Percentiles rank a stretch among this genome's conserved stretches.
Evolutionary conservation across 1,140 invertebrate species (phyloP).

Genomic region (Drosophila lini): DNA sequence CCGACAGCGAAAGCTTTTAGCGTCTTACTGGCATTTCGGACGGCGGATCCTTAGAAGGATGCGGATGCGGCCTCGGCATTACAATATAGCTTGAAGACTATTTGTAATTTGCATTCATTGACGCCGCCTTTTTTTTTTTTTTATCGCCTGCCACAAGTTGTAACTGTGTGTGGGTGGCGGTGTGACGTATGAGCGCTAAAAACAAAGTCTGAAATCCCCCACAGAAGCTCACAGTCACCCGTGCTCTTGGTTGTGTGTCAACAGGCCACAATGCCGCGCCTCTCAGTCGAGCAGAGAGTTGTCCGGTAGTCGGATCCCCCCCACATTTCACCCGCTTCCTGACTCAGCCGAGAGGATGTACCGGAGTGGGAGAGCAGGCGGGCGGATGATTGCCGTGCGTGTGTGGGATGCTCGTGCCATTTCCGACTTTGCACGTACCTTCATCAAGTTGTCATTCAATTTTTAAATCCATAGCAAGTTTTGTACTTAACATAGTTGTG

Average conservation of each 20-base stretch:
- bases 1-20: slow-evolving; percentile 63
- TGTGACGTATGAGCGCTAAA: slow-evolving; percentile 41
- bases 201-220: slow-evolving; percentile 68
- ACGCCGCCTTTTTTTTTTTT: slow-evolving; percentile 55
- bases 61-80: slow-evolving; percentile 66
- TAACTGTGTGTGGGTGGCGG: slow-evolving; percentile 24
- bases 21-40: slow-evolving; percentile 52
- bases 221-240: slow-evolving; percentile 9
- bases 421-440: slow-evolving; percentile 82
- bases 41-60: slow-evolving; percentile 24
- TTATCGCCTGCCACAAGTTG: slow-evolving; percentile 61
- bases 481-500: slow-evolving; percentile 83
- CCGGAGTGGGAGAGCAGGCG: slow-evolving; percentile 8
- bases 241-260: slow-evolving; percentile 57
- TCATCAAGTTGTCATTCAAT: slow-evolving; percentile 83
- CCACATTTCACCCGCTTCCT: slow-evolving; percentile 11
- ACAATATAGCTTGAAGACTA: slow-evolving; percentile 67
- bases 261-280: slow-evolving; percentile 70
- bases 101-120: slow-evolving; percentile 81
- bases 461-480: slow-evolving; percentile 83
- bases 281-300: slow-evolving; percentile 46
- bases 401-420: slow-evolving; percentile 63
- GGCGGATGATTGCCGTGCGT: slow-evolving; percentile 45
- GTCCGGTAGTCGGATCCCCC: slow-evolving; percentile 32
- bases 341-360: slow-evolving; percentile 17